These are phyloP conservation scores for Drosophila lutescens DNA, from an alignment of 2,888 invertebrate species.

Conservation along the genomic window DNA sequence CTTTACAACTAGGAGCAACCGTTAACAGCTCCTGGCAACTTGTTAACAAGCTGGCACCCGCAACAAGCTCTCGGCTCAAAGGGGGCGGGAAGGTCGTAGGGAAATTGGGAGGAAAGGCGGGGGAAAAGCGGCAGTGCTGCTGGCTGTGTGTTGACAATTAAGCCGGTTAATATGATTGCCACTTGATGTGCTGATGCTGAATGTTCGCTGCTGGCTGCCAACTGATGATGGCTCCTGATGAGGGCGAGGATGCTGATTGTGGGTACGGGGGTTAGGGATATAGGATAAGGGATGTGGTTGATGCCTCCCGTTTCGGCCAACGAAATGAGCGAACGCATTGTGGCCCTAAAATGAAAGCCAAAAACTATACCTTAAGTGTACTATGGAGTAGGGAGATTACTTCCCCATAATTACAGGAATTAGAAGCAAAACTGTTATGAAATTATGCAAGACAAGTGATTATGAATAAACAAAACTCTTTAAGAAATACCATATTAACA, in stretches of 20 bases:
- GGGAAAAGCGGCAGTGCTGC: slow-evolving; percentile 9
- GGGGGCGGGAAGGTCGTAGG: slow-evolving; percentile 12
- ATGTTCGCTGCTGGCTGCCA: slow-evolving; percentile 41
- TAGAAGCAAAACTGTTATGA: neutral
- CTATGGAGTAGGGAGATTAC: slow-evolving; percentile 3
- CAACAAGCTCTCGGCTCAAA: slow-evolving; percentile 47
- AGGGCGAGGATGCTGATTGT: slow-evolving; percentile 6
- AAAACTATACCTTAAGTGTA: slow-evolving; percentile 34
- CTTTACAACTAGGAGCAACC: slow-evolving; percentile 44
- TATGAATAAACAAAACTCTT: too few species aligned
- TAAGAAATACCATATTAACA: too few species aligned
- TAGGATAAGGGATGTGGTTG: slow-evolving; percentile 2
- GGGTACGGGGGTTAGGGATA: slow-evolving; percentile 2
- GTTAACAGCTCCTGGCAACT: slow-evolving; percentile 61
- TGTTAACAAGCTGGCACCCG: slow-evolving; percentile 75
- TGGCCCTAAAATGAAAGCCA: slow-evolving; percentile 53
- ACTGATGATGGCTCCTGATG: slow-evolving; percentile 44
- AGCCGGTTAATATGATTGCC: slow-evolving; percentile 76
- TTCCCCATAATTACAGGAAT: neutral
- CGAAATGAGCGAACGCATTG: slow-evolving; percentile 63
- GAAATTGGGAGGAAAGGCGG: slow-evolving; percentile 15
- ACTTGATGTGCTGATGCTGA: slow-evolving; percentile 70
- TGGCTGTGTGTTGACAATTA: slow-evolving; percentile 70
- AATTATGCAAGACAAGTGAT: neutral
- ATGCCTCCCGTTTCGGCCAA: slow-evolving; percentile 33